phyloP scores from a whole-genome alignment of 2,888 invertebrate genomes.

The Eulithis prunata region DNA sequence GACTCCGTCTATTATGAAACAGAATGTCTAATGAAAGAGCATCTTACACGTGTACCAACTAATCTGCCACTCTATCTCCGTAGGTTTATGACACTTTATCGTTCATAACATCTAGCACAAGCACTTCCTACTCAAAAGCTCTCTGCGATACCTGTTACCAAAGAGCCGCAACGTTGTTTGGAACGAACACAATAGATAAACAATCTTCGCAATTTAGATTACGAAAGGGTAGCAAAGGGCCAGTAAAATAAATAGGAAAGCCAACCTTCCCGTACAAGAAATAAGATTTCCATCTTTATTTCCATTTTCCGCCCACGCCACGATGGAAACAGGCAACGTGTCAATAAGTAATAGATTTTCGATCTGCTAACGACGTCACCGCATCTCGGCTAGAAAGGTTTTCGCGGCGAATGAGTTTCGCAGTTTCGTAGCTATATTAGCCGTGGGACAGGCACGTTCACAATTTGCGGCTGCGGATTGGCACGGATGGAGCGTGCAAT shows the following conservation, averaged over 20 bases:
- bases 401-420: constrained; percentile 46
- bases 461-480: constrained; percentile 66
- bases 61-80: neutral
- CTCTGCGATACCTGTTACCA: neutral
- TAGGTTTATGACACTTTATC: neutral
- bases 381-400: constrained; percentile 38
- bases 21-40: constrained; percentile 27
- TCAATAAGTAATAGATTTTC: constrained; percentile 46
- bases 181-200: constrained; percentile 11
- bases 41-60: constrained; percentile 3
- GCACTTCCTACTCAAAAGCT: neutral
- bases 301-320: constrained; percentile 38
- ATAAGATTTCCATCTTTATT: constrained; percentile 43
- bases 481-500: constrained; percentile 63
- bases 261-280: constrained; percentile 35
- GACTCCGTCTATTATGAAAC: constrained; percentile 11
- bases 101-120: neutral
- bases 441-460: constrained; percentile 59
- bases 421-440: constrained; percentile 53
- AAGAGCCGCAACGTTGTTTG: neutral
- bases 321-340: constrained; percentile 39
- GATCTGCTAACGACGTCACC: constrained; percentile 43
- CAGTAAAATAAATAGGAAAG: constrained; percentile 30
- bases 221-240: constrained; percentile 8
- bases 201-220: constrained; percentile 21